A percentile compares a stretch with the other conserved stretches of the same genome.
Evolutionary conservation across 2,797 vertebrate species (phyloP).

Genomic region (Loriculus beryllinus): DNA sequence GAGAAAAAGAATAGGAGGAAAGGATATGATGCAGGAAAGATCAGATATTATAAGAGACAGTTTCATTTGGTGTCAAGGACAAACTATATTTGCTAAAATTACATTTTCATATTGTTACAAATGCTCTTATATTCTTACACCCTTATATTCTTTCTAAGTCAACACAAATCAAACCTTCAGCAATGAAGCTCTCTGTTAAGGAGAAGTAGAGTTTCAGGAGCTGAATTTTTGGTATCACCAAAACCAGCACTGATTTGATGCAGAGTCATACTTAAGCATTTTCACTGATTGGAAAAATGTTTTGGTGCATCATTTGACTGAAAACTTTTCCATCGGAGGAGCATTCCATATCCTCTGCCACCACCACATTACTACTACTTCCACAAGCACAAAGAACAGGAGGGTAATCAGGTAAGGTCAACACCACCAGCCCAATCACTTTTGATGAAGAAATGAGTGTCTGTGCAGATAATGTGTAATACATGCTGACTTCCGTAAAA

Average conservation of each 20-base stretch:
- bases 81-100: background rate
- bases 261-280: background rate
- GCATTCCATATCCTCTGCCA: background rate
- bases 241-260: background rate
- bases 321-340: background rate
- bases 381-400: background rate
- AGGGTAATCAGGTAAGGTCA: background rate
- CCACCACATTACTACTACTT: background rate
- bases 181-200: background rate
- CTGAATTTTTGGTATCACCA: background rate
- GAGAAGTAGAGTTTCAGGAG: background rate
- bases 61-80: background rate
- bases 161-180: background rate
- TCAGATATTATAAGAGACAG: background rate
- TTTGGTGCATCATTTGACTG: background rate
- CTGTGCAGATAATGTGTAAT: background rate
- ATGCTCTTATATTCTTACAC: background rate
- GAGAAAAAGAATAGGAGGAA: background rate
- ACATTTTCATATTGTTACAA: background rate
- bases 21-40: background rate
- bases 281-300: background rate
- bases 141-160: background rate
- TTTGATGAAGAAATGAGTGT: background rate
- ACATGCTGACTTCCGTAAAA: background rate
- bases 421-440: background rate